Base-by-base conservation (phyloP, 2,797 vertebrate species). In the Liasis olivaceus region DNA sequence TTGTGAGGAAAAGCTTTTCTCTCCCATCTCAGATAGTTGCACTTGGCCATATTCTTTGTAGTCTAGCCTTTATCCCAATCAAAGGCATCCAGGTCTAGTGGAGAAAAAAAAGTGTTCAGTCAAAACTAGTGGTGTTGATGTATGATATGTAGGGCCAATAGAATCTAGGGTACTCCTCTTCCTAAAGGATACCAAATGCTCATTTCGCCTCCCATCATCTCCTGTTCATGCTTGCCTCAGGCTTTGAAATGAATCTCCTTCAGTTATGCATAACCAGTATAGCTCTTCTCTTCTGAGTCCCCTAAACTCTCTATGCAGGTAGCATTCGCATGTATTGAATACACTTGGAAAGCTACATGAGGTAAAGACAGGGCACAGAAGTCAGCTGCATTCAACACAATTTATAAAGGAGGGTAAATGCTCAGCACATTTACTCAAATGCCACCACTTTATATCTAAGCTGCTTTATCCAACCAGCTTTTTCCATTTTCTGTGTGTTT, bases 1-100 rank as follows among this genome's bases (percentile, higher is more conserved):
- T 56, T 89, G 47, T 56, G 47, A 89, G 47, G 12, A 89, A 91
- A 63, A 59, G 64, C 24, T 91, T 87, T 87, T 77, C 12, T 24
- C 24, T 89, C 24, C 56, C 63, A 63, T 77, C 93, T 88, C 88
- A 62, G 64, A 59, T 64, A 66, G 42, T 84, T 63, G 63, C 63
- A 42, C n/a, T 63, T 63, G 88, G 64, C 88, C 90, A 93, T 89
- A 86, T 86, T 91, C 11, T n/a, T 89, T 93, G 86, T 89, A 89
- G 60, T 91, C 81, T 59, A 58, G 64, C 58, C 81, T 89, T 72
- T 64, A 84, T 66, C 59, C 89, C n/a, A 42, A 88, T 63, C n/a
- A 58, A 88, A 93, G 60, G 36, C 5, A 31, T n/a, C 60, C 22
- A 90, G 42, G 64, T 72, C 42, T 90, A n/a, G 69, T 47, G 20